phyloP scores from a whole-genome alignment of 2,888 invertebrate species.

The Rhagium mordax region DNA sequence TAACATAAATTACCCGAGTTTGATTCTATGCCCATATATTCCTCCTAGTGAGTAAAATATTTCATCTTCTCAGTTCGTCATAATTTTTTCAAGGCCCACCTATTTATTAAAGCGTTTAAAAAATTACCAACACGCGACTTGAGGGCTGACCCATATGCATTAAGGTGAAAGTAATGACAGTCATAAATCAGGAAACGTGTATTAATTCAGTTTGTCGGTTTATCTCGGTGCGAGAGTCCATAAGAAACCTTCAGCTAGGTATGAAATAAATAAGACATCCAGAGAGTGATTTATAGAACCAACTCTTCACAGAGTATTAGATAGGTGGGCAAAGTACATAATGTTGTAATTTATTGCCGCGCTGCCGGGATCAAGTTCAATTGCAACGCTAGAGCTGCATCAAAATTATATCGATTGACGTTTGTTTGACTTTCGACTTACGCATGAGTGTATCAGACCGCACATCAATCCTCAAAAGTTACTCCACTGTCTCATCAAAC shows the following conservation, averaged over 20 bases:
- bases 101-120: slow-evolving; percentile 18
- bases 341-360: neutral
- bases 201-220: neutral
- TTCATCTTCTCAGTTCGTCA: neutral
- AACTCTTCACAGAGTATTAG: neutral
- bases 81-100: slow-evolving; percentile 3
- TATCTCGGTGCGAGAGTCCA: neutral
- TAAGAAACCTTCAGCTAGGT: neutral
- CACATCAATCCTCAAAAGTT: slow-evolving; percentile 38
- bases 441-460: neutral
- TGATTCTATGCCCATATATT: neutral
- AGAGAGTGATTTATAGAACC: slow-evolving; percentile 6
- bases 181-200: slow-evolving; percentile 10
- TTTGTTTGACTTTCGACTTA: no score
- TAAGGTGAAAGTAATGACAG: slow-evolving; percentile 11
- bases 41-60: neutral
- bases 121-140: slow-evolving; percentile 24
- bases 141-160: slow-evolving; percentile 15
- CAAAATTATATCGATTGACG: no score
- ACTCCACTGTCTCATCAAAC: slow-evolving; percentile 46
- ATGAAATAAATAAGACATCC: slow-evolving; percentile 14
- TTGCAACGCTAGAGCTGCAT: no score
- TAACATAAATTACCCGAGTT: neutral
- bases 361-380: neutral
- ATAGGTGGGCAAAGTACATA: neutral